Conservation (phyloP, 2,888 invertebrate genomes). For the Notodonta dromedarius region DNA sequence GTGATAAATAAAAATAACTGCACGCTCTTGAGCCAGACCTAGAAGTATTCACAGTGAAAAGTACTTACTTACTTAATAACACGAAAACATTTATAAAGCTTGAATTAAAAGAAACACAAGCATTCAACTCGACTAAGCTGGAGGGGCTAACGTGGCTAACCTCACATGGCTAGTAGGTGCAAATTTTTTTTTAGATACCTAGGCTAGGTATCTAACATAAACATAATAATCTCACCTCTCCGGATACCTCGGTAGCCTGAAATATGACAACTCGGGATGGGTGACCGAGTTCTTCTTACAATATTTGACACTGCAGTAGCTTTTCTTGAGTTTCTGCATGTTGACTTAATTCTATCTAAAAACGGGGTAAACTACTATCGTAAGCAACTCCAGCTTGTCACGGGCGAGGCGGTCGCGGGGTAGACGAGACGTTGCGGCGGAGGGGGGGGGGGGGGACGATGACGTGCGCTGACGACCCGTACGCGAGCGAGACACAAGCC, state of each 20-base stretch:
- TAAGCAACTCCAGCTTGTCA: background rate
- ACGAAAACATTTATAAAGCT: too few species aligned
- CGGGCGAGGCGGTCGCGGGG: background rate
- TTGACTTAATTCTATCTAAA: background rate
- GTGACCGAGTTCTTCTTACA: conserved; percentile 23
- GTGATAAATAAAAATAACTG: too few species aligned
- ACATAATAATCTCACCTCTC: conserved; percentile 12
- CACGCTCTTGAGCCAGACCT: too few species aligned
- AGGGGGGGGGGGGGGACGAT: background rate
- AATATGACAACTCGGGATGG: conserved; percentile 20
- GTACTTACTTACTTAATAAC: too few species aligned
- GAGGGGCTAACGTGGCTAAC: too few species aligned
- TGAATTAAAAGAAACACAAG: too few species aligned
- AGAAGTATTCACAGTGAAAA: too few species aligned
- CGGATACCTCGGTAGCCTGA: conserved; percentile 15
- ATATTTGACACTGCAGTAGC: conserved; percentile 13
- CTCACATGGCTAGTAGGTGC: too few species aligned
- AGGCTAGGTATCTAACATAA: background rate
- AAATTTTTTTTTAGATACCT: too few species aligned
- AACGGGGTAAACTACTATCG: background rate
- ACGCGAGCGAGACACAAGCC: conserved; percentile 2
- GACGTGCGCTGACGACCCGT: conserved; percentile 1
- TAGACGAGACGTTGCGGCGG: background rate
- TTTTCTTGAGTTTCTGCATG: conserved; percentile 3
- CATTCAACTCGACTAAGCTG: too few species aligned